A percentile compares a stretch with the other conserved stretches of the same genome.
phyloP scores from a whole-genome alignment of 2,888 invertebrate genomes.

The Elegia similella region DNA sequence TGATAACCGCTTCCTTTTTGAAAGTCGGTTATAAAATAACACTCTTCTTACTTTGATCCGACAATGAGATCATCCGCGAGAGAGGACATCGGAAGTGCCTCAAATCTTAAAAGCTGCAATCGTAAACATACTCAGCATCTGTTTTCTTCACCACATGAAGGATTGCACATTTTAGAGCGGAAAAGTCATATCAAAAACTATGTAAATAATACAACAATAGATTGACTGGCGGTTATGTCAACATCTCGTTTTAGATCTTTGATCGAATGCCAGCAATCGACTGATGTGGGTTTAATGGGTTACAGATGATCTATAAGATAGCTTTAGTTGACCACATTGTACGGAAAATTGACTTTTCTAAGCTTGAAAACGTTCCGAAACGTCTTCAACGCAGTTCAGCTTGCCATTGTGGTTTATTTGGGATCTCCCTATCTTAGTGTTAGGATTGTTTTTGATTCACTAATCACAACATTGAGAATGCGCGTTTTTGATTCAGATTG shows the following conservation, averaged over 20 bases:
- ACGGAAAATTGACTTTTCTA: background rate
- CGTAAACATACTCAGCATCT: background rate
- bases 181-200: slow-evolving; percentile 8
- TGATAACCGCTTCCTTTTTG: too few relatives aligned
- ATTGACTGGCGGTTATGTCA: slow-evolving; percentile 46
- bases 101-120: background rate
- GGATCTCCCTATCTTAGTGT: too few relatives aligned
- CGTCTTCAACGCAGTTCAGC: background rate
- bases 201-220: slow-evolving; percentile 37
- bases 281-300: slow-evolving; percentile 45
- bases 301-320: slow-evolving; percentile 35
- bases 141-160: background rate
- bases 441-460: too few relatives aligned
- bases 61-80: background rate
- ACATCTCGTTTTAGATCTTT: slow-evolving; percentile 55
- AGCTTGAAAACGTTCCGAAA: background rate
- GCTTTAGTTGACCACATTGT: background rate
- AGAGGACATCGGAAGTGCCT: background rate
- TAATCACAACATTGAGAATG: too few relatives aligned
- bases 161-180: slow-evolving; percentile 6
- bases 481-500: too few relatives aligned
- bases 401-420: too few relatives aligned
- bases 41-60: background rate
- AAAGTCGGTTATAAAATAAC: too few relatives aligned
- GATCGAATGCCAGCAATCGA: slow-evolving; percentile 58